Percentiles rank a stretch among this genome's conserved stretches.
Conservation (phyloP, 2,113 vertebrate species). For the Pipa parva region DNA sequence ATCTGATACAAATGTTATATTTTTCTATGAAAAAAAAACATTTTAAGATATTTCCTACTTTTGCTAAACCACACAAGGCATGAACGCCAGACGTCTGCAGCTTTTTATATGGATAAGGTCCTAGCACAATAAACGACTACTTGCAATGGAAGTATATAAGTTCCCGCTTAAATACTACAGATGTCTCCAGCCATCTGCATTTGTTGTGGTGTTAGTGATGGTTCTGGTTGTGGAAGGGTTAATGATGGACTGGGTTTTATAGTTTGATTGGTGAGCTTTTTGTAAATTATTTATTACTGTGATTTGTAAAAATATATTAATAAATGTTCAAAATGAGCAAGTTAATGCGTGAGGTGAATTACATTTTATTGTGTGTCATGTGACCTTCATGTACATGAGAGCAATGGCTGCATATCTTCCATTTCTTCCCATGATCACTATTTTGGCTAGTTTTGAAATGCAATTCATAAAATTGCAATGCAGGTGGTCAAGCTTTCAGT, state of each 20-base stretch:
- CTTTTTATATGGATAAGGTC: neutral
- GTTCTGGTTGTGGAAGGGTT: conserved; percentile 9
- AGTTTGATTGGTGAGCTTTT: conserved; percentile 1
- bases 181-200: neutral
- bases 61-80: neutral
- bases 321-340: conserved; percentile 7
- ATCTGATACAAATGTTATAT: neutral
- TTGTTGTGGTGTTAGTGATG: neutral
- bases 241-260: conserved; percentile 15
- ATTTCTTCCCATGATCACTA: too few species aligned
- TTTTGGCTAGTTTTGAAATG: too few species aligned
- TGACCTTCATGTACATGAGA: too few species aligned
- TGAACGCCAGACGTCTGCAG: neutral
- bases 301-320: conserved; percentile 21
- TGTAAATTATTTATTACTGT: conserved; percentile 39
- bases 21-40: conserved; percentile 6
- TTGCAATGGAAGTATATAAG: neutral
- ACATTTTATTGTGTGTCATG: too few species aligned
- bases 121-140: neutral
- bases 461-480: too few species aligned
- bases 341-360: neutral
- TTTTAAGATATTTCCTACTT: neutral
- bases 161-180: neutral
- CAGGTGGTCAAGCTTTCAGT: too few species aligned
- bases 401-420: too few species aligned